Evolutionary conservation across 2,113 vertebrate species (phyloP), one percentile per base, ranked within the genome.

Genomic region (Poecilia latipinna): DNA sequence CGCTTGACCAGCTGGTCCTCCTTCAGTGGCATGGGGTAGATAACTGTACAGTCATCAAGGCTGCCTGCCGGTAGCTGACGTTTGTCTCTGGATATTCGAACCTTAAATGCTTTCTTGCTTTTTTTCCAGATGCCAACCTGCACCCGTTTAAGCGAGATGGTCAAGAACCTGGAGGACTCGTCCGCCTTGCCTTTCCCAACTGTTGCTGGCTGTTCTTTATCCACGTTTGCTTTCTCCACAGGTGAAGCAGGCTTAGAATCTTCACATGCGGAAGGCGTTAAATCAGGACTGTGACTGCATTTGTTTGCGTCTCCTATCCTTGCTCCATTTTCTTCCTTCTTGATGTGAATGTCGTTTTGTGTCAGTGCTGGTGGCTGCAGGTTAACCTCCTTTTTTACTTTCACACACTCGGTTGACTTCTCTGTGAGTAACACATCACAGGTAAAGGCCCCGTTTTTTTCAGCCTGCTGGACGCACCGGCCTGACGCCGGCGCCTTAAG

Each of bases 1-100:
- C 92, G 94, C 51, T 95, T 96, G 72, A 98, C 95, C 68, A 93
- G 82, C 67, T 99, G 98, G 82, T 96, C 94, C 0, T 17, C 83
- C 77, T 92, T 96, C 54, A 95, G 87, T 0, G 97, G 96, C 64
- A 94, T 92, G 22, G 97, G 95, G 35, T 78, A 78, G 37, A 93
- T 73, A 11, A 82, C 82, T 3, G 74, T n/a, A 64, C 73, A 81
- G 1, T 85, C 82, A 4, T 10, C 65, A 2, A 82, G 57, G 2
- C 29, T 44, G 22, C 12, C 68, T 24, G 66, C 8, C 1, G 79
- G 78, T 19, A 80, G 57, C 12, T 63, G 63, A 71, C 78, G 69
- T 66, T 79, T 90, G 12, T 29, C 82, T 81, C 82, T 88, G 22
- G 85, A 82, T 31, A 86, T 78, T 65, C 57, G 39, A 35, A 90